phyloP scores from a whole-genome alignment of 2,113 vertebrate genomes.

The Embiotoca jacksoni region DNA sequence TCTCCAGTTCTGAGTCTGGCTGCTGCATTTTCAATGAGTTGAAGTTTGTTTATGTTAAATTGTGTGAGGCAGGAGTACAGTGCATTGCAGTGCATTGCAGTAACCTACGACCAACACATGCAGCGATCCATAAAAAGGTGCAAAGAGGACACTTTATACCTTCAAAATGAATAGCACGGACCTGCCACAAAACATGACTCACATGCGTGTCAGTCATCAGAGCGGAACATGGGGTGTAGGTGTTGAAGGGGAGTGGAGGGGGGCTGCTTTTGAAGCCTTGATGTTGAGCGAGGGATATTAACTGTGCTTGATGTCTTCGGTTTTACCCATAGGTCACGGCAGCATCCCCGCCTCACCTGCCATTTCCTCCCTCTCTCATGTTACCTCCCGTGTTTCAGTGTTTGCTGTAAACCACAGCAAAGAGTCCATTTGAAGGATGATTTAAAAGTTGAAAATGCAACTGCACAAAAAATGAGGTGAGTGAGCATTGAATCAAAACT shows the following conservation, averaged over 20 bases:
- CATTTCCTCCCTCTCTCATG: slow-evolving; percentile 20
- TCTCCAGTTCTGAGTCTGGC: too few relatives aligned
- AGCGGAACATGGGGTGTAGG: slow-evolving; percentile 44
- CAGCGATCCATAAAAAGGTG: slow-evolving; percentile 7
- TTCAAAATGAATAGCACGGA: slow-evolving; percentile 7
- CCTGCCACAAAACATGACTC: slow-evolving; percentile 22
- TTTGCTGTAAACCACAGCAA: not conserved
- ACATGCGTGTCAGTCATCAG: slow-evolving; percentile 32
- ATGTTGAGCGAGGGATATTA: slow-evolving; percentile 14
- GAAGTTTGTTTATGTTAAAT: too few relatives aligned
- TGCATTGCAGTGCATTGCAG: too few relatives aligned
- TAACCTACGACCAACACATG: not conserved
- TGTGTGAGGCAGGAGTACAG: too few relatives aligned
- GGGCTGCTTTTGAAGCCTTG: slow-evolving; percentile 40
- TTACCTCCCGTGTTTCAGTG: not conserved
- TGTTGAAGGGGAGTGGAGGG: not conserved
- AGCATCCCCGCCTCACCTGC: slow-evolving; percentile 3
- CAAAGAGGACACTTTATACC: slow-evolving; percentile 9
- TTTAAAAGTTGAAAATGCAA: not conserved
- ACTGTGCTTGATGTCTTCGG: slow-evolving; percentile 24
- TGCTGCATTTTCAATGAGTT: too few relatives aligned
- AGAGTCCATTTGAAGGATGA: not conserved
- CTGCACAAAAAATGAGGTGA: not conserved
- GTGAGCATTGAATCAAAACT: too few relatives aligned
- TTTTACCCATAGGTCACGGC: slow-evolving; percentile 51